A percentile compares a stretch with the other conserved stretches of the same genome.
phyloP scores from a whole-genome alignment of 2,113 vertebrate genomes.

The Tricholaema leucomelas region DNA sequence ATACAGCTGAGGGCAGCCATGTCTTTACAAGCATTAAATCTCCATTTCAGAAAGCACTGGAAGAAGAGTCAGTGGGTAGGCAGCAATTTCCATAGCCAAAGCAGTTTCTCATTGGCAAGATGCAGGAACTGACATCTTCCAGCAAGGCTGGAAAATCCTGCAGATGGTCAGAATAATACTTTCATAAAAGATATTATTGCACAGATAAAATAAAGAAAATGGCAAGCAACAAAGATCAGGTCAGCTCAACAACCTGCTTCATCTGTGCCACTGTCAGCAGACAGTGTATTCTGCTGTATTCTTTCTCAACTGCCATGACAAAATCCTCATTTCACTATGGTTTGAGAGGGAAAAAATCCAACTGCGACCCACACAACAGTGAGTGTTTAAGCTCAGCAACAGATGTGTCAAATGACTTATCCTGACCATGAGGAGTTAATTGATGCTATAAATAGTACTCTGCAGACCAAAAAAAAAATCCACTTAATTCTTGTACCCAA shows the following conservation, averaged over 20 bases:
- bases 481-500: conserved; percentile 2
- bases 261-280: neutral
- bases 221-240: neutral
- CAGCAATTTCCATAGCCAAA: neutral
- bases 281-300: neutral
- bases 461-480: neutral
- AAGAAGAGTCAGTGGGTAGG: neutral
- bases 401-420: conserved; percentile 54
- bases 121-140: neutral
- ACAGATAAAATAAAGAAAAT: neutral
- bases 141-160: neutral
- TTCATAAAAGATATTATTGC: neutral
- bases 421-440: conserved; percentile 57
- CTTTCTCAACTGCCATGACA: neutral
- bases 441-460: conserved; percentile 65
- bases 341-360: neutral
- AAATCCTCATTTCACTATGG: neutral
- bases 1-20: neutral
- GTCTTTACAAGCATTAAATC: neutral
- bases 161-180: neutral
- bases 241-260: neutral
- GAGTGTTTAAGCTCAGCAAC: conserved; percentile 39
- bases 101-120: neutral
- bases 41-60: neutral
- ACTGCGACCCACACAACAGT: neutral